Conservation (phyloP, 2,888 invertebrate genomes). For the Heliconius ethilla region DNA sequence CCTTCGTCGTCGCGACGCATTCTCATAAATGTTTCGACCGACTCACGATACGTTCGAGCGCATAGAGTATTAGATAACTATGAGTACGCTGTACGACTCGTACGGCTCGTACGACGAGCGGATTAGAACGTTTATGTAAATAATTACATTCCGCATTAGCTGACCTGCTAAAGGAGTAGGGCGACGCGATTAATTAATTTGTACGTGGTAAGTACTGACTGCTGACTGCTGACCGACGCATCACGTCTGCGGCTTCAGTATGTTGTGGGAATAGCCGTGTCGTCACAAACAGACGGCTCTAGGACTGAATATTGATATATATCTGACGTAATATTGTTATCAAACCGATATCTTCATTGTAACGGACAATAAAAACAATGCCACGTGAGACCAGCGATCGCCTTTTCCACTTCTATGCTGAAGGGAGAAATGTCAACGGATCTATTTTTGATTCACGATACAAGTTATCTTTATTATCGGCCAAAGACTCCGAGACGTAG, state of each 20-base stretch:
- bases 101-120: constrained; percentile 35
- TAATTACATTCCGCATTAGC: constrained; percentile 64
- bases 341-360: constrained; percentile 59
- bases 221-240: constrained; percentile 36
- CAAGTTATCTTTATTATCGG: constrained; percentile 69
- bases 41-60: constrained; percentile 15
- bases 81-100: not conserved
- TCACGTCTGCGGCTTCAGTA: constrained; percentile 41
- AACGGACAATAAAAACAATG: constrained; percentile 76
- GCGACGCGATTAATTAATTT: constrained; percentile 57
- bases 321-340: constrained; percentile 60
- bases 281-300: constrained; percentile 41
- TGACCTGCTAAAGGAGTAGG: constrained; percentile 49
- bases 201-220: constrained; percentile 46
- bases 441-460: constrained; percentile 72
- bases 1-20: constrained; percentile 20
- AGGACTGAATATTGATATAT: constrained; percentile 53
- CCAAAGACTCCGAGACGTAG: constrained; percentile 61
- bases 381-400: constrained; percentile 70
- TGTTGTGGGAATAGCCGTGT: constrained; percentile 24
- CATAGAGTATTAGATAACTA: constrained; percentile 27
- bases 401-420: constrained; percentile 59
- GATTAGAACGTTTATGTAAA: constrained; percentile 68
- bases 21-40: constrained; percentile 26
- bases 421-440: constrained; percentile 64